Conservation (phyloP, 2,113 vertebrate genomes). For the Dicrurus megarhynchus region DNA sequence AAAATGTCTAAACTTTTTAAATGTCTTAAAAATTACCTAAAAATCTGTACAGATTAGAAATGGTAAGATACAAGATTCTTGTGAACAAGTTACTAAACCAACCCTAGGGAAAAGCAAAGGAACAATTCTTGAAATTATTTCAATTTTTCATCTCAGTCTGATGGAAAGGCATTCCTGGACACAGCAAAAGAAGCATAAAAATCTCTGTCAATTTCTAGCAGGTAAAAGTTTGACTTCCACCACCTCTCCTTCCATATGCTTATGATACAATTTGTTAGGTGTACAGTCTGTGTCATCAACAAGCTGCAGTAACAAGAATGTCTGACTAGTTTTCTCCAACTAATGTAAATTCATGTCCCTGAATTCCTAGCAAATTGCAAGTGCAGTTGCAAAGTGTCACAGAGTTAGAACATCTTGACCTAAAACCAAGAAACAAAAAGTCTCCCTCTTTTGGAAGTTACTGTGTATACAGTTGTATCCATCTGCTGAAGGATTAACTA, state of each 20-base stretch:
- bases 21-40: neutral
- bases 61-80: neutral
- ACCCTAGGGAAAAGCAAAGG: neutral
- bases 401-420: neutral
- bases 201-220: neutral
- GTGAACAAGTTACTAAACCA: neutral
- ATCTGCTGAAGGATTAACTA: neutral
- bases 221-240: neutral
- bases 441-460: neutral
- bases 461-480: neutral
- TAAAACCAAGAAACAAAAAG: neutral
- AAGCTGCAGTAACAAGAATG: neutral
- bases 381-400: neutral
- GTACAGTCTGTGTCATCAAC: neutral
- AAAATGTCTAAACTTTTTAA: neutral
- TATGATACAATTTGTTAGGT: neutral
- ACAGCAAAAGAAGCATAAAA: neutral
- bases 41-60: neutral
- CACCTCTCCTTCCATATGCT: neutral
- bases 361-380: neutral
- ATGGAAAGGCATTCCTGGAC: neutral
- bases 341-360: neutral
- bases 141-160: neutral
- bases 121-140: neutral
- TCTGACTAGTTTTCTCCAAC: neutral